phyloP scores from a whole-genome alignment of 2,113 vertebrate genomes.

The Cyprichromis sp. region DNA sequence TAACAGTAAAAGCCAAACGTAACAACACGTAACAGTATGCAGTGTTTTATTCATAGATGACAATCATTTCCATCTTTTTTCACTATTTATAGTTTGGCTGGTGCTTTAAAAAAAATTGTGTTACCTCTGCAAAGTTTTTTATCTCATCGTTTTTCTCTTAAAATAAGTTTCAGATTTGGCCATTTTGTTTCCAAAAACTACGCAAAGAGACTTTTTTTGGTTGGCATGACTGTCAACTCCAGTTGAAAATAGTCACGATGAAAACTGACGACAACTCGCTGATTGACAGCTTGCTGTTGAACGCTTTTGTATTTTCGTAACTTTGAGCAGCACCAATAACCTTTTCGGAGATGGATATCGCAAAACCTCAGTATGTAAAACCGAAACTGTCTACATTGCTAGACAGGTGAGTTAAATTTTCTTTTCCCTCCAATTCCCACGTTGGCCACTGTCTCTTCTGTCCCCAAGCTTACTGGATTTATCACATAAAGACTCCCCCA shows the following conservation, averaged over 20 bases:
- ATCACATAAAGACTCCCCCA: slow-evolving; percentile 12
- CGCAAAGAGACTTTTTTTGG: background rate
- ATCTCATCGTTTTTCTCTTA: background rate
- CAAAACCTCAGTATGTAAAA: background rate
- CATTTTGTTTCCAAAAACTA: background rate
- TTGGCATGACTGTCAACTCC: background rate
- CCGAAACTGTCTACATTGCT: background rate
- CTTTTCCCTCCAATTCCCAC: background rate
- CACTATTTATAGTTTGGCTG: background rate
- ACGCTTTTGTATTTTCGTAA: background rate
- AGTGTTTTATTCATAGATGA: background rate
- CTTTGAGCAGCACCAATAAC: background rate
- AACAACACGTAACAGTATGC: background rate
- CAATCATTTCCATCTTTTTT: background rate
- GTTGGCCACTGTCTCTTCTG: background rate
- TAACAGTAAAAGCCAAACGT: background rate
- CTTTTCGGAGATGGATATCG: background rate
- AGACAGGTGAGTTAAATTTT: background rate
- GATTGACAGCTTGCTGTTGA: background rate
- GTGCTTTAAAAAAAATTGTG: background rate
- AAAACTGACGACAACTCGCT: background rate
- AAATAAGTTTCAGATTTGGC: background rate
- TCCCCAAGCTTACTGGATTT: background rate
- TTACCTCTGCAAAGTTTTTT: background rate
- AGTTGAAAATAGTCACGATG: background rate